Base-by-base conservation (phyloP, 2,888 invertebrate genomes). In the Hypena proboscidalis region DNA sequence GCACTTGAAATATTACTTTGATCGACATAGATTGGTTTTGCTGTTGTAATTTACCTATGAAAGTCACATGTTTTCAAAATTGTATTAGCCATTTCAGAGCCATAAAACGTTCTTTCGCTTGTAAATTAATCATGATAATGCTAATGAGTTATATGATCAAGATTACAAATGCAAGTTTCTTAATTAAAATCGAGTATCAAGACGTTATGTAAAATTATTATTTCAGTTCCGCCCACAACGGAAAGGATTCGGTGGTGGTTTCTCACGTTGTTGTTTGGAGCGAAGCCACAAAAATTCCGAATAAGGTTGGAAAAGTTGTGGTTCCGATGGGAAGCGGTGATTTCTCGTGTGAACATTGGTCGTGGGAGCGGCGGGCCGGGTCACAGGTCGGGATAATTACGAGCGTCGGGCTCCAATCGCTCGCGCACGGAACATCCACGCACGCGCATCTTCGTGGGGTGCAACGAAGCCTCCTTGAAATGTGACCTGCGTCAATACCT, bases 331-430 rank as follows among this genome's bases (percentile, higher is more conserved):
- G 89, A 90, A 89, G 77, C 77, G 58, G 51, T 56, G 65, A 61
- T 76, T 85, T 89, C 87, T 83, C 89, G 85, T 89, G 90, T 86
- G 90, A 90, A 86, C 72, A 32, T 60, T 58, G 64, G 74, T 76
- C 82, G 85, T 86, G 89, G 84, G 87, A 86, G 80, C 70, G 60
- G 43, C 54, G 46, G 57, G 43, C 56, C 67, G 78, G 90, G 89
- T 90, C 89, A 82, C 75, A 84, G 85, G 85, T 84, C 84, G 76
- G 74, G 79, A 78, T 86, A 85, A 90, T 90, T 86, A 84, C 75
- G 72, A 70, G 69, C 67, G 48, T 55, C 56, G 56, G 63, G 53
- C 62, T 52, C 44, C 63, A 58, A 56, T 43, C 59, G 62, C 58
- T 58, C 62, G 50, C 23, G 50, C 41, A 44, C 26, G 38, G 58